A percentile compares a stretch with the other conserved stretches of the same genome.
Evolutionary conservation across 2,888 invertebrate genomes (phyloP).

Genomic region (Trimorus sp.): DNA sequence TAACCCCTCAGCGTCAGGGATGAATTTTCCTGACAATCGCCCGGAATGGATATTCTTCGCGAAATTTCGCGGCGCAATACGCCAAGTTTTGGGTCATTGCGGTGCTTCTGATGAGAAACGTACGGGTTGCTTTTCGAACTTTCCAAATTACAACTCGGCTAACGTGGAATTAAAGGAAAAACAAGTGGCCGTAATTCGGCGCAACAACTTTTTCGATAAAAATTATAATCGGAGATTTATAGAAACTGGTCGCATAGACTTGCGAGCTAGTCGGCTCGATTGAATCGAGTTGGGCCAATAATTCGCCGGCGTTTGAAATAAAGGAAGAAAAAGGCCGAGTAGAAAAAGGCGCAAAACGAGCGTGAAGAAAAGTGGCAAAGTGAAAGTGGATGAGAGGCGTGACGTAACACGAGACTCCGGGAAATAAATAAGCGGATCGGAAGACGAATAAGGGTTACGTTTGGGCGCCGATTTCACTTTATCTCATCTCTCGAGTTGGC

Average conservation of each 20-base stretch:
- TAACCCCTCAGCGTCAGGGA: conserved; percentile 42
- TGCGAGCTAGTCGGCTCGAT: neutral
- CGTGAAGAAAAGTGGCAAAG: no score
- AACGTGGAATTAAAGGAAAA: no score
- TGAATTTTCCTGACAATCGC: conserved; percentile 47
- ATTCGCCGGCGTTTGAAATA: neutral
- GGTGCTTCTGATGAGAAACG: conserved; percentile 25
- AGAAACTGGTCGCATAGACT: no score
- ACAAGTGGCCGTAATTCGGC: no score
- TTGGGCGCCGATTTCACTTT: conserved; percentile 75
- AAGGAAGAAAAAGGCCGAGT: neutral
- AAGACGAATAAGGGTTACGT: conserved; percentile 72
- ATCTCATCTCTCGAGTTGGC: conserved; percentile 69
- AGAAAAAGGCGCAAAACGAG: neutral
- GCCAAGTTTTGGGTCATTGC: conserved; percentile 30
- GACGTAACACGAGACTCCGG: conserved; percentile 20
- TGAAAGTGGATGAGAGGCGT: conserved; percentile 17
- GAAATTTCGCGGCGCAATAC: conserved; percentile 34
- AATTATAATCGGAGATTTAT: no score
- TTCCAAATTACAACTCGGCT: no score
- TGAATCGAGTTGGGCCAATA: neutral
- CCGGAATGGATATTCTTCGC: conserved; percentile 38
- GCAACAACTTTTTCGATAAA: no score
- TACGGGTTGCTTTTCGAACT: neutral
- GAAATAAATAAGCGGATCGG: conserved; percentile 33